Evolutionary conservation across 2,888 invertebrate species (phyloP).

Genomic region (Caenorhabditis panamensis): DNA sequence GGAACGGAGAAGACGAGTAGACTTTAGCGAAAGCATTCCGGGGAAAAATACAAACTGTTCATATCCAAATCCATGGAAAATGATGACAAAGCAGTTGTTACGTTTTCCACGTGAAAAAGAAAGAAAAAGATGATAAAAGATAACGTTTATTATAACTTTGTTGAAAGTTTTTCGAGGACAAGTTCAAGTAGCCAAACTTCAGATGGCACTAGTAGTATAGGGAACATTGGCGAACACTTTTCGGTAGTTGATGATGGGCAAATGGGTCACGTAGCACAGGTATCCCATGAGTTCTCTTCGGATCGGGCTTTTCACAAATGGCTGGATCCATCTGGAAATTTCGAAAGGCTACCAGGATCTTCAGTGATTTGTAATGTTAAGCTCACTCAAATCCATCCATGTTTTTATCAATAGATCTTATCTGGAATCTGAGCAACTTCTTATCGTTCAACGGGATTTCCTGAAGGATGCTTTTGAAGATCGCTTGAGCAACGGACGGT

Average conservation of each 20-base stretch:
- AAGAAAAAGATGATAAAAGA: no score
- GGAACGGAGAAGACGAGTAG: not conserved
- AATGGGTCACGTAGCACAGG: constrained; percentile 7
- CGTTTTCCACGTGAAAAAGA: no score
- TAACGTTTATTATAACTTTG: not conserved
- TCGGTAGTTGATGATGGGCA: constrained; percentile 30
- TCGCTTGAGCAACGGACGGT: constrained; percentile 32
- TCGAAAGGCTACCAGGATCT: not conserved
- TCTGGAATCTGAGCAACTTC: constrained; percentile 46
- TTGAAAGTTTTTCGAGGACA: not conserved
- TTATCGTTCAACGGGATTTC: constrained; percentile 30
- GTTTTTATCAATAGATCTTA: constrained; percentile 31
- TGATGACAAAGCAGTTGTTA: no score
- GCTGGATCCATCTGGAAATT: constrained; percentile 51
- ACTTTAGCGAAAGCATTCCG: no score
- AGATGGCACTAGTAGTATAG: constrained; percentile 44
- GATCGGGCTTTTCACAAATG: constrained; percentile 34
- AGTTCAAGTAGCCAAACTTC: constrained; percentile 7
- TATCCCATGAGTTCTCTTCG: constrained; percentile 26
- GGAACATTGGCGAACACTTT: constrained; percentile 46
- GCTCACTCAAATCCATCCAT: constrained; percentile 22
- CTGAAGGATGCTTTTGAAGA: constrained; percentile 44
- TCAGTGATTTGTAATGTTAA: not conserved
- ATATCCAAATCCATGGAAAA: no score
- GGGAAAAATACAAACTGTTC: no score